Percentiles rank a stretch among this genome's conserved stretches.
Conservation (phyloP, 2,888 invertebrate genomes). For the Perizoma flavofasciatum region DNA sequence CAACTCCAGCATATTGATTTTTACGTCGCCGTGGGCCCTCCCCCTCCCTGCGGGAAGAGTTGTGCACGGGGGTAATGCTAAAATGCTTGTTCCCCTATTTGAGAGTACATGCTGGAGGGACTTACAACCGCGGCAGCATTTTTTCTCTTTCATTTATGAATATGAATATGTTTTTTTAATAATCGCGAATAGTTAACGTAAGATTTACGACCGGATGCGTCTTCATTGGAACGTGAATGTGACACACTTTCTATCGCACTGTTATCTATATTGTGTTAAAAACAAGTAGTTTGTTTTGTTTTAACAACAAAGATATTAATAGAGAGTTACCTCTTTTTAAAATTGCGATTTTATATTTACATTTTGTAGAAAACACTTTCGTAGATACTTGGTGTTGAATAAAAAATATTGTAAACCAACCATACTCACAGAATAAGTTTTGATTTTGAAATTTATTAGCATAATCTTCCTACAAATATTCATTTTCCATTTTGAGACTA, state of each 20-base stretch:
- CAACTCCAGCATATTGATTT: conserved; percentile 89
- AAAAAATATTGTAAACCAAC: too few species aligned
- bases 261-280: conserved; percentile 71
- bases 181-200: conserved; percentile 70
- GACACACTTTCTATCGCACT: conserved; percentile 77
- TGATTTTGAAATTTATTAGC: too few species aligned
- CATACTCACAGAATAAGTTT: too few species aligned
- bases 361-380: conserved; percentile 14
- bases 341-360: conserved; percentile 24
- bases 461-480: too few species aligned
- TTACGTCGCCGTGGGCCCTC: conserved; percentile 84
- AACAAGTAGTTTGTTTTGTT: conserved; percentile 67
- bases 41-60: conserved; percentile 82
- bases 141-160: conserved; percentile 57
- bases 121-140: conserved; percentile 59
- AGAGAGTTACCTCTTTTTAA: conserved; percentile 29
- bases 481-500: too few species aligned
- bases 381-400: neutral
- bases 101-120: conserved; percentile 83
- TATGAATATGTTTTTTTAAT: conserved; percentile 57
- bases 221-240: conserved; percentile 77
- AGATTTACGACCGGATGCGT: conserved; percentile 79
- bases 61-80: conserved; percentile 85
- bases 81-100: conserved; percentile 85
- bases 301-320: conserved; percentile 56